These are phyloP conservation scores for Smithornis capensis DNA, from an alignment of 2,113 vertebrate species.

Conservation along the genomic window DNA sequence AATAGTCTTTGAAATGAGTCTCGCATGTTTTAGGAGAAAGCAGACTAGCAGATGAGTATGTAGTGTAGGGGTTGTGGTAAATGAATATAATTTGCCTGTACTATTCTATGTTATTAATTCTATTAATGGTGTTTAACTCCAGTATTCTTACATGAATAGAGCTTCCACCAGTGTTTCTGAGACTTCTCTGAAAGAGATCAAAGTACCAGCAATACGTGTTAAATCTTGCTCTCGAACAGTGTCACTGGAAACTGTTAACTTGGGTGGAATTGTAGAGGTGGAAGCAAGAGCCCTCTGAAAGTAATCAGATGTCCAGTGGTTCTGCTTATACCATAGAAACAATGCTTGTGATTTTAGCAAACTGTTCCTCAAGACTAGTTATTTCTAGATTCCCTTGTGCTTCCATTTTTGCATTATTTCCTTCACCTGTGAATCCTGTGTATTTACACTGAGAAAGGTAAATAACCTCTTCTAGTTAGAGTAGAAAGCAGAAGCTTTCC, in stretches of 20 bases:
- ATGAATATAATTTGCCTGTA: not conserved
- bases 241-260: not conserved
- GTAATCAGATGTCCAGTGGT: not conserved
- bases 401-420: not conserved
- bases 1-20: not conserved
- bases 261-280: not conserved
- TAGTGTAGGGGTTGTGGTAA: not conserved
- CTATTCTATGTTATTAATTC: not conserved
- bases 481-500: not conserved
- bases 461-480: not conserved
- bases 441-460: not conserved
- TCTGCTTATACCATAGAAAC: not conserved
- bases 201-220: not conserved
- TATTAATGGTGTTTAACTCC: not conserved
- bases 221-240: not conserved
- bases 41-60: not conserved
- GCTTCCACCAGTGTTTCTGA: not conserved
- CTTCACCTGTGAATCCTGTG: not conserved
- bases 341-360: not conserved
- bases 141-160: not conserved
- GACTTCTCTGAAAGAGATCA: not conserved
- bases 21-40: not conserved
- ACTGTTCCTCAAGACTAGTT: not conserved
- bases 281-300: not conserved
- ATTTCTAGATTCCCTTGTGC: not conserved